Evolutionary conservation across 2,797 vertebrate species (phyloP).

Genomic region (Lepilemur septentrionalis): DNA sequence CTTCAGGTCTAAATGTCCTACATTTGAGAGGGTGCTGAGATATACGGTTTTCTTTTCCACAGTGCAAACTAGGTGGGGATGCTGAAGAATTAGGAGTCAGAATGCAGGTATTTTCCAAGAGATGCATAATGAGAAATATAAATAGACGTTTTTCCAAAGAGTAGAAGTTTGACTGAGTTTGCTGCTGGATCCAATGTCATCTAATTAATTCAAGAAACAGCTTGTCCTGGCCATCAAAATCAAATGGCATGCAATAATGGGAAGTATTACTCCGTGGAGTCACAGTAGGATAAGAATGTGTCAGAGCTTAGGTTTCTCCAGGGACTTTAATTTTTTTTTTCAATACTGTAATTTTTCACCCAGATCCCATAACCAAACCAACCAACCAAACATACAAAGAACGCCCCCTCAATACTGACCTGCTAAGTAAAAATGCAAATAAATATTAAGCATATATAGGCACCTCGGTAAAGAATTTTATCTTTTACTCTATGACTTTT

Average conservation of each 20-base stretch:
- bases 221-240: not conserved
- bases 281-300: not conserved
- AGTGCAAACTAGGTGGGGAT: not conserved
- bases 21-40: not conserved
- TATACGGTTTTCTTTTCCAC: not conserved
- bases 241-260: not conserved
- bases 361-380: not conserved
- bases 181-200: not conserved
- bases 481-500: constrained; percentile 11
- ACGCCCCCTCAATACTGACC: not conserved
- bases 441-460: not conserved
- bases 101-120: not conserved
- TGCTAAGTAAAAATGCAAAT: not conserved
- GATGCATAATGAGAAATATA: not conserved
- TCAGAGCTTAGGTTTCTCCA: not conserved
- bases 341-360: not conserved
- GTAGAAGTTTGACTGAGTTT: not conserved
- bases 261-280: not conserved
- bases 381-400: not conserved
- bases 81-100: not conserved
- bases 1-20: not conserved
- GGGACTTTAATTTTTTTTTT: not conserved
- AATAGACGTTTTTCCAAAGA: not conserved
- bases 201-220: not conserved
- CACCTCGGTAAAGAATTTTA: not conserved